Percentiles rank a stretch among this genome's conserved stretches.
Conservation (phyloP, 2,113 vertebrate species). For the Cairina moschata region DNA sequence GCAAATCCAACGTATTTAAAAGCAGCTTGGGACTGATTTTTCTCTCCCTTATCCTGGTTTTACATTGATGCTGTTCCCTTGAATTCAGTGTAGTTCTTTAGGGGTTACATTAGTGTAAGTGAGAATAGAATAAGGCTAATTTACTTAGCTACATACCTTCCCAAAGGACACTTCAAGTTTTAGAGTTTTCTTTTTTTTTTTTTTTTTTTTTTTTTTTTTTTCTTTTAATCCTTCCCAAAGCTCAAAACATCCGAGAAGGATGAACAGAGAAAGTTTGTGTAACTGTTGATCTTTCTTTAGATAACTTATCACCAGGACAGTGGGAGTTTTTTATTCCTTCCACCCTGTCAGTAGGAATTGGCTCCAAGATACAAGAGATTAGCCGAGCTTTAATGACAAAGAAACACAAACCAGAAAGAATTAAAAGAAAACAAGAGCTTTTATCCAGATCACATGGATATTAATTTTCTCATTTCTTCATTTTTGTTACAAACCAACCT, state of each 20-base stretch:
- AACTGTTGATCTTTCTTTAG: conserved; percentile 37
- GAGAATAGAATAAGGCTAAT: not conserved
- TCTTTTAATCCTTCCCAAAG: conserved; percentile 10
- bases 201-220: not conserved
- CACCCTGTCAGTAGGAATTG: conserved; percentile 37
- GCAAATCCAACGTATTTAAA: not conserved
- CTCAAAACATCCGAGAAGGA: conserved; percentile 40
- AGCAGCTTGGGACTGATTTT: not conserved
- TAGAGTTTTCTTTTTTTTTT: not conserved
- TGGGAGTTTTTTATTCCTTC: conserved; percentile 51
- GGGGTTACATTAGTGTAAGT: not conserved
- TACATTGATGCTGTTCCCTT: not conserved
- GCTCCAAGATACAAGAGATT: conserved; percentile 54
- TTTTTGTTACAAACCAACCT: conserved; percentile 5
- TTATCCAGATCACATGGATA: not conserved
- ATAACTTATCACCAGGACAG: conserved; percentile 54
- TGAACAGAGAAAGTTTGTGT: conserved; percentile 33
- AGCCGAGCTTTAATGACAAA: conserved; percentile 58
- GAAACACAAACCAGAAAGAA: conserved; percentile 58
- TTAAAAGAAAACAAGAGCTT: conserved; percentile 66
- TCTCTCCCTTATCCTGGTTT: not conserved
- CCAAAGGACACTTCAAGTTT: conserved; percentile 3
- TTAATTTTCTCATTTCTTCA: conserved; percentile 54
- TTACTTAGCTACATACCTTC: not conserved
- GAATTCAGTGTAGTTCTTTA: not conserved